Conservation (phyloP, 1,140 invertebrate genomes). For the Campoletis sonorensis region DNA sequence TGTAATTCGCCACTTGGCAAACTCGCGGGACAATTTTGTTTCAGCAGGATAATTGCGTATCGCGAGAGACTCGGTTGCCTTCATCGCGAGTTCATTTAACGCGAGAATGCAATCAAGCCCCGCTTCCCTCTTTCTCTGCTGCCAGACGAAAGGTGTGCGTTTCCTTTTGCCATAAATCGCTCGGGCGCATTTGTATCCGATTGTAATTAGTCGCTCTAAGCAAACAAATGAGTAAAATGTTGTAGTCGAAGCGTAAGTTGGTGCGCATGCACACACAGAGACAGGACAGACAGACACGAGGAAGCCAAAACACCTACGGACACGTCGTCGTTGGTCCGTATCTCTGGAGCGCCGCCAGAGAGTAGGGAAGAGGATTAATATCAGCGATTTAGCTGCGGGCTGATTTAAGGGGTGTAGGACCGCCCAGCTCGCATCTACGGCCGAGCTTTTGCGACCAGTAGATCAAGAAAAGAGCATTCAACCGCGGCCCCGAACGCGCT, state of each 20-base stretch:
- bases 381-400: conserved; percentile 56
- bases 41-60: conserved; percentile 15
- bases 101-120: conserved; percentile 41
- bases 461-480: too few species aligned
- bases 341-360: conserved; percentile 48
- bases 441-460: neutral
- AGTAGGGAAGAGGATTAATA: conserved; percentile 64
- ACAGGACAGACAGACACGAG: too few species aligned
- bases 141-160: conserved; percentile 21
- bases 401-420: conserved; percentile 76
- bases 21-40: neutral
- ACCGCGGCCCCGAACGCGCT: too few species aligned
- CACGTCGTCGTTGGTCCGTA: neutral
- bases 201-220: conserved; percentile 76
- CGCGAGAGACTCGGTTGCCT: too few species aligned
- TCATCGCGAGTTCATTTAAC: conserved; percentile 4
- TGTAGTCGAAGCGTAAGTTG: conserved; percentile 11
- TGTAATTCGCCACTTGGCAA: conserved; percentile 1
- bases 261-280: neutral
- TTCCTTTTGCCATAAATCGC: conserved; percentile 45
- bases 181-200: conserved; percentile 72
- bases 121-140: conserved; percentile 31
- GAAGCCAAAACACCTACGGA: too few species aligned
- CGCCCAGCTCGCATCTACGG: conserved; percentile 67
- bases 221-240: conserved; percentile 73